Conservation (phyloP, 2,888 invertebrate species). For the Dendrolimus houi region DNA sequence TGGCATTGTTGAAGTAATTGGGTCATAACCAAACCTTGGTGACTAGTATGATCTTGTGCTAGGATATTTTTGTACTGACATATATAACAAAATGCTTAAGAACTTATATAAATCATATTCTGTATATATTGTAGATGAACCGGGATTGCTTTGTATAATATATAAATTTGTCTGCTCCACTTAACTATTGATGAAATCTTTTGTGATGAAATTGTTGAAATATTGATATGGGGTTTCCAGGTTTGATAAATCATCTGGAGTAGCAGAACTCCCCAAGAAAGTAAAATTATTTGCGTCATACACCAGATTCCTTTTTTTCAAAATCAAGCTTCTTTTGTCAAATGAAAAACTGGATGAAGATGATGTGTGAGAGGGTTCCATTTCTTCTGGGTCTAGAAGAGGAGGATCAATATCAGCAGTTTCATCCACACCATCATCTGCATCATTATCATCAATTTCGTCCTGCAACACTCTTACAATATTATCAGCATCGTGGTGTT, state of each 20-base stretch:
- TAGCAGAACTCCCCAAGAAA: constrained; percentile 27
- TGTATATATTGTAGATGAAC: constrained; percentile 11
- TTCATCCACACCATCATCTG: constrained; percentile 19
- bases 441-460: constrained; percentile 11
- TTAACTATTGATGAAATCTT: constrained; percentile 20
- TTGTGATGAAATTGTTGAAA: constrained; percentile 13
- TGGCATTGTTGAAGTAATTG: constrained; percentile 26
- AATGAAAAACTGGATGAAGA: constrained; percentile 22
- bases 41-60: constrained; percentile 24
- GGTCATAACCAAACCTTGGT: constrained; percentile 25
- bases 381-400: constrained; percentile 25
- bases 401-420: constrained; percentile 31
- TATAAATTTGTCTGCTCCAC: constrained; percentile 10
- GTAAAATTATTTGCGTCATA: constrained; percentile 21
- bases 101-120: constrained; percentile 12
- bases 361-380: constrained; percentile 24
- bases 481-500: constrained; percentile 26
- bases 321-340: constrained; percentile 32
- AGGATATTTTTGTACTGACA: constrained; percentile 24
- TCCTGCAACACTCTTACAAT: constrained; percentile 30
- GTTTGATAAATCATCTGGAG: constrained; percentile 19
- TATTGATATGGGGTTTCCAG: constrained; percentile 20
- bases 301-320: constrained; percentile 28
- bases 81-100: constrained; percentile 20
- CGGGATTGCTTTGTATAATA: constrained; percentile 8